Evolutionary conservation across 2,797 vertebrate species (phyloP).

Genomic region (Propithecus deckenii): DNA sequence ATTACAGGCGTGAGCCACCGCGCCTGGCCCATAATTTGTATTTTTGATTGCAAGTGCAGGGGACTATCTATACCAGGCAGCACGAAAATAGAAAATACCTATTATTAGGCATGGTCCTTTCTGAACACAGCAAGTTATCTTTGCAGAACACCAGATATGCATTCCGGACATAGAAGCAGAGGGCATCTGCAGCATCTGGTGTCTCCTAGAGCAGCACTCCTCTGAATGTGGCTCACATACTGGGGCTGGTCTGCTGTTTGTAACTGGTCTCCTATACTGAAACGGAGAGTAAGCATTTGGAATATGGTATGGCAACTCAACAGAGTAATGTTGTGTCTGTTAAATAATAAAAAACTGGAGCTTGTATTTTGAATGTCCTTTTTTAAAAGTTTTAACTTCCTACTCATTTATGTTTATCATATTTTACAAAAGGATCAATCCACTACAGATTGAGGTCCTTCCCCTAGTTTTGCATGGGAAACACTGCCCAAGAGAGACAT

Average conservation of each 20-base stretch:
- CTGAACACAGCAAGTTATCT: background rate
- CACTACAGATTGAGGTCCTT: too few species aligned
- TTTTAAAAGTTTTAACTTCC: background rate
- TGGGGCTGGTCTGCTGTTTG: background rate
- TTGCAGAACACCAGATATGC: background rate
- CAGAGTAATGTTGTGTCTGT: background rate
- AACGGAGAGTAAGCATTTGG: background rate
- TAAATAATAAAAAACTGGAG: background rate
- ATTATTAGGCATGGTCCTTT: background rate
- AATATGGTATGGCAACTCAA: background rate
- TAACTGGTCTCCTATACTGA: background rate
- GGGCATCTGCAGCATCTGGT: rapidly evolving
- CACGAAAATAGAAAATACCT: background rate
- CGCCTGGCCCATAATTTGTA: background rate
- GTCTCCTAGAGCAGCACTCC: rapidly evolving
- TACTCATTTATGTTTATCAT: background rate
- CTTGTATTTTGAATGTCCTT: background rate
- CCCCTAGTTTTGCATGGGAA: background rate
- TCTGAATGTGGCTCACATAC: rapidly evolving
- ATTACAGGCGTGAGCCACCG: too few species aligned
- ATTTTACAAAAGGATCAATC: background rate
- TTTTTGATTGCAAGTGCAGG: background rate
- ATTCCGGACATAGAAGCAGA: background rate
- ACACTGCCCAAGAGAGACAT: rapidly evolving
- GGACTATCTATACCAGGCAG: background rate